Conservation (phyloP, 1,140 invertebrate genomes). For the Zaprionus taronus region DNA sequence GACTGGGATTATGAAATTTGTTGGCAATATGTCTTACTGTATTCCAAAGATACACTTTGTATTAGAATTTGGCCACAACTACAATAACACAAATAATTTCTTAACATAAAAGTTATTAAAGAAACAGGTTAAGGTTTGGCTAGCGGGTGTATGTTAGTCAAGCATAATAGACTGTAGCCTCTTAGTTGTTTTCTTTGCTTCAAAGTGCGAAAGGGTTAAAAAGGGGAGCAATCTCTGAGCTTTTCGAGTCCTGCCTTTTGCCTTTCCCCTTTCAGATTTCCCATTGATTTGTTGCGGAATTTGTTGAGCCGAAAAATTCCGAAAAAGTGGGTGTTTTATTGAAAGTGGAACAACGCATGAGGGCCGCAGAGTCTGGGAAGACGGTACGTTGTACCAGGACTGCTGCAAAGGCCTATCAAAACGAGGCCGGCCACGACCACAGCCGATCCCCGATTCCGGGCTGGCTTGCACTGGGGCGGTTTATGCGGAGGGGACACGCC, state of each 20-base stretch:
- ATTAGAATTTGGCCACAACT: no score
- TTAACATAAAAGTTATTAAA: no score
- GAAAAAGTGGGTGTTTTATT: slow-evolving; percentile 79
- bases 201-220: slow-evolving; percentile 52
- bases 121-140: no score
- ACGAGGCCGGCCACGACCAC: neutral
- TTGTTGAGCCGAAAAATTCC: slow-evolving; percentile 31
- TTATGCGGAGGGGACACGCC: slow-evolving; percentile 69
- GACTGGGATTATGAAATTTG: no score
- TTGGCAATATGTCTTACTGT: no score
- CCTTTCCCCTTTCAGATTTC: slow-evolving; percentile 25
- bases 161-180: no score
- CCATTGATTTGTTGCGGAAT: slow-evolving; percentile 58
- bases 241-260: slow-evolving; percentile 12
- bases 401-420: slow-evolving; percentile 29
- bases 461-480: slow-evolving; percentile 51
- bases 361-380: slow-evolving; percentile 52
- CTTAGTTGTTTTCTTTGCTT: no score
- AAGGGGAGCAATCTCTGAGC: slow-evolving; percentile 22
- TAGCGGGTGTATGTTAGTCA: no score
- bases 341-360: slow-evolving; percentile 73
- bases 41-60: no score
- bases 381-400: neutral
- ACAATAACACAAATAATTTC: no score
- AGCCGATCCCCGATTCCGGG: slow-evolving; percentile 20